Evolutionary conservation across 2,113 vertebrate genomes (phyloP), one percentile per base, ranked within the genome.

Genomic region (Sardina pilchardus): DNA sequence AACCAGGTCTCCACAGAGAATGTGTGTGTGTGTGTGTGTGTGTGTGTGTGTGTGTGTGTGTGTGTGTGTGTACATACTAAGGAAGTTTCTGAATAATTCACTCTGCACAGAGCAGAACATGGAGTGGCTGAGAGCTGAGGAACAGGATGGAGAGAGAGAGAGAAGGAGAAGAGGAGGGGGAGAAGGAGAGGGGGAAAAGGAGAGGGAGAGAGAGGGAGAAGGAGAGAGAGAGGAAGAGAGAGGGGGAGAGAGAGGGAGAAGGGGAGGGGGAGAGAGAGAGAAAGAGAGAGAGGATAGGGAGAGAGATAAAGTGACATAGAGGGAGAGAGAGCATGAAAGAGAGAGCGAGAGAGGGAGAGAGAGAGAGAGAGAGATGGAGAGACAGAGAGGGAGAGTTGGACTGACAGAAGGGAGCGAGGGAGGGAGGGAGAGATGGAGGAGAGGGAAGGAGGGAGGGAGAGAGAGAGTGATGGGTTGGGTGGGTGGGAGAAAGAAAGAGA

Each of bases 91-190:
- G 45, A 47, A 47, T 47, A 12, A 47, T 47, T 47, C 45, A 47
- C 12, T 47, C 45, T 47, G 12, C 45, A 9, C 45, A 47, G 45
- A 47, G 45, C 45, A 14, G 45, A 12, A 47, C 45, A 47, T 47
- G 45, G 45, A 47, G 45, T 47, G 45, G 45, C 6, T 47, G 44
- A 80, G 67, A 85, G 48, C 9, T 10, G 43, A 24, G 30, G 30
- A 42, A 48, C 43, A 4, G n/a, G 36, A 26, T 10, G 14, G 19
- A 47, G 21, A 82, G 16, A 81, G 8, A 48, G 75, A 39, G 12
- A 48, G 78, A 81, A 0, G 21, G 34, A 36, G 30, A 48, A 44
- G 19, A 17, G 17, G 83, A 93, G 92, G 43, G 6, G 16, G n/a
- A 84, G 44, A 16, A 10, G 6, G 21, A 42, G 30, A 43, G 80